These are phyloP conservation scores for Pterois miles DNA, from an alignment of 2,797 vertebrate genomes.

Conservation along the genomic window DNA sequence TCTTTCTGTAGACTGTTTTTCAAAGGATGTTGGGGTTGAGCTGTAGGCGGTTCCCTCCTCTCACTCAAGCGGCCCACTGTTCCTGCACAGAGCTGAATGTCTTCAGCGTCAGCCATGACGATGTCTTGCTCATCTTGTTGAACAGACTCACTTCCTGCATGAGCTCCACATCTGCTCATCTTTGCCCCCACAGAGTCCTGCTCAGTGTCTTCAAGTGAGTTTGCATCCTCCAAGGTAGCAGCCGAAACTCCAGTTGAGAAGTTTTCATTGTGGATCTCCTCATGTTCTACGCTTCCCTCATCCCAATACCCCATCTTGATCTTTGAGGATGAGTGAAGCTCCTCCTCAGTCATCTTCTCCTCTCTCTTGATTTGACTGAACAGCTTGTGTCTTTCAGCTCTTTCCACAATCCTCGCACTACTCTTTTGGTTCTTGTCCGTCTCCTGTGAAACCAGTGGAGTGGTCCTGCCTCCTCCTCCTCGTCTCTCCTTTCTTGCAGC, in stretches of 20 bases:
- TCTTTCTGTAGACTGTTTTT: conserved; percentile 71
- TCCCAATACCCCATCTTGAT: conserved; percentile 65
- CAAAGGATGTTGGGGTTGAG: conserved; percentile 71
- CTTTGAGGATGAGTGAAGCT: conserved; percentile 24
- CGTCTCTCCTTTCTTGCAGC: conserved; percentile 66
- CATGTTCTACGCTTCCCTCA: conserved; percentile 10
- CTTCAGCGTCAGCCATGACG: conserved; percentile 32
- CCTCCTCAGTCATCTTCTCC: conserved; percentile 35
- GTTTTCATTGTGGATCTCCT: conserved; percentile 36
- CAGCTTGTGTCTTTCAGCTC: conserved; percentile 38
- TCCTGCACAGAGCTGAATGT: conserved; percentile 47
- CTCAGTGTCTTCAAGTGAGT: conserved; percentile 22
- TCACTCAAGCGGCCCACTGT: conserved; percentile 61
- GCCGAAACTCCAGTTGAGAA: conserved; percentile 13
- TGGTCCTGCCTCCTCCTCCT: conserved; percentile 67
- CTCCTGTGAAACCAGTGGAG: conserved; percentile 67
- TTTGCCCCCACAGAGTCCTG: conserved; percentile 25
- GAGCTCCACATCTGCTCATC: conserved; percentile 36
- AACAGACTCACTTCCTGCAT: conserved; percentile 42
- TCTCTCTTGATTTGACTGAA: conserved; percentile 48
- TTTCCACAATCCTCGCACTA: conserved; percentile 52
- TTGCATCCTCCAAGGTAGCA: conserved; percentile 28
- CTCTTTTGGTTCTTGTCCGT: conserved; percentile 63
- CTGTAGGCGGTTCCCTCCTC: conserved; percentile 63
- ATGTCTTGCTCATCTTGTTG: conserved; percentile 40